A percentile compares a stretch with the other conserved stretches of the same genome.
These are phyloP conservation scores for Pseudopleuronectes americanus DNA, from an alignment of 2,797 vertebrate genomes.

Conservation along the genomic window DNA sequence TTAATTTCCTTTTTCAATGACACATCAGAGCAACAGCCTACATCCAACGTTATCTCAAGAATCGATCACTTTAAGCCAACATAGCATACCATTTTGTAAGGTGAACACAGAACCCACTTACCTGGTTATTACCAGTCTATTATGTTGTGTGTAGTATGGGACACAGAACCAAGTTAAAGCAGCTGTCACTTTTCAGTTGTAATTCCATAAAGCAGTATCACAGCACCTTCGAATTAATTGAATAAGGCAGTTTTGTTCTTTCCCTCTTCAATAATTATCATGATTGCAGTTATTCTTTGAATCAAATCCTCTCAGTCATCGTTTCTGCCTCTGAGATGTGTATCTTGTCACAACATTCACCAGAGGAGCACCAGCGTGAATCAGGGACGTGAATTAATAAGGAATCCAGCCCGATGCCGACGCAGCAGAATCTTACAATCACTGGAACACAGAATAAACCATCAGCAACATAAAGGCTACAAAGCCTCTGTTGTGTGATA, in stretches of 20 bases:
- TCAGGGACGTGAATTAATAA: constrained; percentile 47
- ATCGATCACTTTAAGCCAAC: too few relatives aligned
- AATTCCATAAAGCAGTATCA: background rate
- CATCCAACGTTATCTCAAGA: too few relatives aligned
- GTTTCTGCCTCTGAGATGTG: constrained; percentile 30
- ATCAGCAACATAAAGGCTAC: constrained; percentile 39
- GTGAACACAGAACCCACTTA: too few relatives aligned
- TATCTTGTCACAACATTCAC: constrained; percentile 46
- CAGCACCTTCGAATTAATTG: background rate
- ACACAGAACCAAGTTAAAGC: too few relatives aligned
- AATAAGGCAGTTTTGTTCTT: constrained; percentile 5
- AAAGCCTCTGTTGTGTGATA: constrained; percentile 31
- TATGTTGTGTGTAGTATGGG: too few relatives aligned
- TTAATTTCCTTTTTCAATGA: too few relatives aligned
- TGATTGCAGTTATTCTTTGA: constrained; percentile 31
- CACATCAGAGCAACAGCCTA: too few relatives aligned
- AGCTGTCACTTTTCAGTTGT: background rate
- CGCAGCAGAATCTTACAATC: constrained; percentile 39
- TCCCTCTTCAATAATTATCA: background rate
- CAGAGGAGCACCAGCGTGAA: constrained; percentile 7
- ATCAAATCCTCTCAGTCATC: constrained; percentile 33
- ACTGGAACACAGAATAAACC: constrained; percentile 38
- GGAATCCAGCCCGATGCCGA: constrained; percentile 20
- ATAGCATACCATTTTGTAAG: too few relatives aligned
- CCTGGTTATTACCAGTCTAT: too few relatives aligned